phyloP scores from a whole-genome alignment of 2,888 invertebrate genomes.

The Andrena trimmerana region DNA sequence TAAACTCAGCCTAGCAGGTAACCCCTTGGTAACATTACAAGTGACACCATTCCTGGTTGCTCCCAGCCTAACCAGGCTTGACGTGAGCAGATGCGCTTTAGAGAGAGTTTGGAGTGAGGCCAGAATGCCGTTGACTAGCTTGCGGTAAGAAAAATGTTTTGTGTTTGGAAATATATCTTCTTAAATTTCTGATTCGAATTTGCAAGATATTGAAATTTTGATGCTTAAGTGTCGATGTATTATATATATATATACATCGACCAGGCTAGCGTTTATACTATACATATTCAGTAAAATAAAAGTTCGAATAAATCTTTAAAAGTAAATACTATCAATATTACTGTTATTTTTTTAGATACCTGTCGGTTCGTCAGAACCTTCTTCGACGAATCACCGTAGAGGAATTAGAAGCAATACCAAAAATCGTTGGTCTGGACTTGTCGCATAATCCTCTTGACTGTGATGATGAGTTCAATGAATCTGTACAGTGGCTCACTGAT shows the following conservation, averaged over 20 bases:
- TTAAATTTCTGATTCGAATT: neutral
- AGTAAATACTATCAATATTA: neutral
- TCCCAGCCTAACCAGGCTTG: constrained; percentile 88
- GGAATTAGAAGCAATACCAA: constrained; percentile 87
- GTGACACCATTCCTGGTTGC: constrained; percentile 89
- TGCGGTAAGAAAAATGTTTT: constrained; percentile 72
- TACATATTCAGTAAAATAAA: neutral
- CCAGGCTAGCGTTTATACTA: neutral
- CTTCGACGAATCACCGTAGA: constrained; percentile 86
- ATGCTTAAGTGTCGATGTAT: neutral
- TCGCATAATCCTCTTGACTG: constrained; percentile 90
- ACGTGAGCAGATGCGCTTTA: constrained; percentile 90
- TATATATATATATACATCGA: neutral
- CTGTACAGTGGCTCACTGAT: constrained; percentile 88
- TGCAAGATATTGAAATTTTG: neutral
- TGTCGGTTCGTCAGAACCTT: constrained; percentile 80
- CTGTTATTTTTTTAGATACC: constrained; percentile 71
- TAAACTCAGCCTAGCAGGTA: constrained; percentile 90
- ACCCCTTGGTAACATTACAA: constrained; percentile 89
- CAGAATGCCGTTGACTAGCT: constrained; percentile 77
- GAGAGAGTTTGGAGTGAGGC: constrained; percentile 89
- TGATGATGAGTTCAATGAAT: constrained; percentile 88
- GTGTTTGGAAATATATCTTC: neutral
- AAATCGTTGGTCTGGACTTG: constrained; percentile 88
- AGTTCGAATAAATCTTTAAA: neutral